Percentiles rank a stretch among this genome's conserved stretches.
Conservation (phyloP, 1,140 invertebrate species). For the Brachionus koreanus region DNA sequence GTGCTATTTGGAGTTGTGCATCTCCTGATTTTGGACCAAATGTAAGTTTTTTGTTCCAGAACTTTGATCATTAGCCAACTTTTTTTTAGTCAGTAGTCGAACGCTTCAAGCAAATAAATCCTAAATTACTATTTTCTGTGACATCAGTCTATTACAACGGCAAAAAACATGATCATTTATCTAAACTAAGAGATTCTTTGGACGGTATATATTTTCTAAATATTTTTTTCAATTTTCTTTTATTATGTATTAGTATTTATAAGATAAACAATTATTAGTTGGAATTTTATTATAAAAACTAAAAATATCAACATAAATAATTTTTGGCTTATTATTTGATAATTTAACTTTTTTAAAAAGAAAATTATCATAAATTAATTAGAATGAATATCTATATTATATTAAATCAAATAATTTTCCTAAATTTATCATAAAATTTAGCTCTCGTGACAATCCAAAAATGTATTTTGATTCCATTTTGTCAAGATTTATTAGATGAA, state of each 20-base stretch:
- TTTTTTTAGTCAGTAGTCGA: slow-evolving; percentile 59
- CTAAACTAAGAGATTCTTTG: slow-evolving; percentile 61
- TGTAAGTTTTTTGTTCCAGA: slow-evolving; percentile 48
- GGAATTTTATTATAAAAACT: slow-evolving; percentile 46
- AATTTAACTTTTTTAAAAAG: too few relatives aligned
- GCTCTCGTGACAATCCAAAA: slow-evolving; percentile 27
- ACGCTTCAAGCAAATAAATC: slow-evolving; percentile 61
- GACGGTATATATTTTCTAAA: too few relatives aligned
- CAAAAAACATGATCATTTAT: slow-evolving; percentile 61
- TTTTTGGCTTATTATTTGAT: too few relatives aligned
- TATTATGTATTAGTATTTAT: too few relatives aligned
- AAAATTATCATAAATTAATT: too few relatives aligned
- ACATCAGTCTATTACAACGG: slow-evolving; percentile 64
- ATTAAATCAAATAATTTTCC: not conserved
- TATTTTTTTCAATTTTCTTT: slow-evolving; percentile 45
- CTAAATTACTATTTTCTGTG: slow-evolving; percentile 62
- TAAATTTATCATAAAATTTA: not conserved
- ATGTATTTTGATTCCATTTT: slow-evolving; percentile 24
- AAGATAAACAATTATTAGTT: too few relatives aligned
- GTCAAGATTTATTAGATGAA: not conserved
- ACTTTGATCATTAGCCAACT: not conserved
- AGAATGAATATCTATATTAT: too few relatives aligned
- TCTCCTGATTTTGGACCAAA: slow-evolving; percentile 64
- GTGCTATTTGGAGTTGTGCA: slow-evolving; percentile 63
- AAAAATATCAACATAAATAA: too few relatives aligned